Evolutionary conservation across 92 coral and sea anemone species (phyloP), one percentile per base, ranked within the genome.

Genomic region (Epizoanthus fatuus): DNA sequence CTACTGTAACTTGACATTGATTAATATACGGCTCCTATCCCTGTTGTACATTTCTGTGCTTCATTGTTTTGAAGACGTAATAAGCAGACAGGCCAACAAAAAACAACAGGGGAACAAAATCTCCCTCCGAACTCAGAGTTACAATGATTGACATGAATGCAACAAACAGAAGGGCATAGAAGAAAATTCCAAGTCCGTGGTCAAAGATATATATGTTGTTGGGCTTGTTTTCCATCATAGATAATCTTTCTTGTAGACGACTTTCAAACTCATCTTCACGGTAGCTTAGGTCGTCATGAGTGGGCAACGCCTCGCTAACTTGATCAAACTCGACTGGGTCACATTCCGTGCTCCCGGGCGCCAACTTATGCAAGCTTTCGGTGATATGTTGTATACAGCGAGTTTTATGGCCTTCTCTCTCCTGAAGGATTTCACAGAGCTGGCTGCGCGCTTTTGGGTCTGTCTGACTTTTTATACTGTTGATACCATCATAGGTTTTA

Each of bases 121-220:
- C 77, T 9, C 54, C 59, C 10, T 15, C 77, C 12, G 77, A 49
- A 32, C 51, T 58, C 11, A 72, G 54, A 2, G 77, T 72, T 16
- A 72, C 77, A 19, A 72, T 32, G 42, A 72, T 40, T 6, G 77
- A 72, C 60, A 72, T 20, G 38, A 72, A 72, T 10, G 77, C 77
- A 22, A 72, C 59, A 72, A 72, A 72, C 40, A 72, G 32, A 19
- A 72, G 77, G 32, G 58, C 37, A 72, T 38, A 72, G 3, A 72
- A 72, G 16, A 49, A 51, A 3, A 72, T 72, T 72, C 77, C 77
- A 10, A 72, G 38, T 72, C 51, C 77, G 2, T 72, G 62, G 9
- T 70, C 56, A n/a, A 3, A 5, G 3, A 47, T 72, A 47, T 72
- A 35, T 15, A 22, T 40, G 32, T 47, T 45, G 40, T 14, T 40